Base-by-base conservation (phyloP, 2,797 vertebrate genomes). In the Pantherophis vulpinus region DNA sequence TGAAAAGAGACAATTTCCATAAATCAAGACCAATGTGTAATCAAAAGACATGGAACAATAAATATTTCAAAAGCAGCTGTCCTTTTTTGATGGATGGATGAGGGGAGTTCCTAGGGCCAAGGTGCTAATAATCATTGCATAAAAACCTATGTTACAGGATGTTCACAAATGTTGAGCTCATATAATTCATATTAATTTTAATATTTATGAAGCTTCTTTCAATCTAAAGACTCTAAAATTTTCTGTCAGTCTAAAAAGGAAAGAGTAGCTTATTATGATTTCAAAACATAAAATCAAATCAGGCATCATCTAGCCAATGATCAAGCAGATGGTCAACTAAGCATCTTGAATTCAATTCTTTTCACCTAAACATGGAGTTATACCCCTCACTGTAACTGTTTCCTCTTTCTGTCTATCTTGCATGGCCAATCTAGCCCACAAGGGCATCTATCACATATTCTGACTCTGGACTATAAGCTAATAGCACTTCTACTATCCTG, bases 21-120 rank as follows among this genome's bases (percentile, higher is more conserved):
- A 90, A 90, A 32, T n/a, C 51, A 90, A 74, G n/a, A 56, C 10
- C 89, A 55, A 90, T 74, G 89, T 56, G 63, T 32, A 70, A 90
- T 90, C 66, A 90, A 54, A 90, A 51, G 63, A 54, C 63, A n/a
- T 23, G 23, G 37, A 89, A 51, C 37, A 56, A 32, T 55, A 90
- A 90, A 90, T 66, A 90, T 90, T 90, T 47, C 27, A 70, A 54
- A 70, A 90, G 61, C 51, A 66, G 60, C 60, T 90, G 88, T 61
- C 59, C 18, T n/a, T 54, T 47, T 83, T 25, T 83, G 20, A 83
- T 83, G 37, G 74, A 47, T 83, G 20, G 37, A 47, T 66, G 42
- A 54, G 66, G 20, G 32, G 29, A 90, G 12, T 70, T 18, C 61
- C 54, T 90, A 13, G 51, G 66, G 37, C 61, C 61, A 18, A 55